Percentiles rank a stretch among this genome's conserved stretches.
These are phyloP conservation scores for Drosophila funebris DNA, from an alignment of 1,140 invertebrate species.

Conservation along the genomic window DNA sequence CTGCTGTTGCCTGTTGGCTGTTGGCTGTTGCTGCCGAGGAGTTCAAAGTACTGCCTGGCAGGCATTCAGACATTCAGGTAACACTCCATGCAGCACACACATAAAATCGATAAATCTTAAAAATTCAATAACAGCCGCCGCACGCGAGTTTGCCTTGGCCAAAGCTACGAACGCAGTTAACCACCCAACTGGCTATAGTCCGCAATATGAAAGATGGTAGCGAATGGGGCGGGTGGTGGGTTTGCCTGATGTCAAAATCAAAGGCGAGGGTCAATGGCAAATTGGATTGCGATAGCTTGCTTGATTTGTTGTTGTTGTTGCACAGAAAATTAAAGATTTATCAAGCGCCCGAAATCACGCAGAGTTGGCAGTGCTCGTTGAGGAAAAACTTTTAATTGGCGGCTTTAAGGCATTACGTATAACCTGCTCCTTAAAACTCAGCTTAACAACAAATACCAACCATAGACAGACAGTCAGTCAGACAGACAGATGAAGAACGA, in stretches of 20 bases:
- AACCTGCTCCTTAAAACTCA: constrained; percentile 27
- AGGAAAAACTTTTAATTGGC: constrained; percentile 73
- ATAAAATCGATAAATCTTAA: constrained; percentile 81
- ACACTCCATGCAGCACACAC: constrained; percentile 46
- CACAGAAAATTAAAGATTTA: constrained; percentile 66
- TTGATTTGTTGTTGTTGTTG: constrained; percentile 16
- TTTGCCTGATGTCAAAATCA: constrained; percentile 53
- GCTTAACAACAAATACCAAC: constrained; percentile 10
- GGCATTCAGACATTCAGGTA: constrained; percentile 4
- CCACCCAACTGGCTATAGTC: not conserved
- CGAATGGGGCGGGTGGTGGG: not conserved
- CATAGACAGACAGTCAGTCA: not conserved
- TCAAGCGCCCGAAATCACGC: constrained; percentile 36
- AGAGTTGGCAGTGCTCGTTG: constrained; percentile 6
- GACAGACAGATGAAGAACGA: no score
- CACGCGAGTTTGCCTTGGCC: constrained; percentile 40
- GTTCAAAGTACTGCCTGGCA: constrained; percentile 69
- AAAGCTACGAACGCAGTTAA: not conserved
- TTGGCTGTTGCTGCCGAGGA: constrained; percentile 9
- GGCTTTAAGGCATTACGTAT: constrained; percentile 74
- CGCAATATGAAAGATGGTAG: not conserved
- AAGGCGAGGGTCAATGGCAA: constrained; percentile 73
- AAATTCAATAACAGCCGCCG: constrained; percentile 75
- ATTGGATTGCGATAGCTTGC: constrained; percentile 46
- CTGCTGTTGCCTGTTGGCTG: constrained; percentile 38